These are phyloP conservation scores for Drosophila chauvacae DNA, from an alignment of 1,140 invertebrate species.

Conservation along the genomic window DNA sequence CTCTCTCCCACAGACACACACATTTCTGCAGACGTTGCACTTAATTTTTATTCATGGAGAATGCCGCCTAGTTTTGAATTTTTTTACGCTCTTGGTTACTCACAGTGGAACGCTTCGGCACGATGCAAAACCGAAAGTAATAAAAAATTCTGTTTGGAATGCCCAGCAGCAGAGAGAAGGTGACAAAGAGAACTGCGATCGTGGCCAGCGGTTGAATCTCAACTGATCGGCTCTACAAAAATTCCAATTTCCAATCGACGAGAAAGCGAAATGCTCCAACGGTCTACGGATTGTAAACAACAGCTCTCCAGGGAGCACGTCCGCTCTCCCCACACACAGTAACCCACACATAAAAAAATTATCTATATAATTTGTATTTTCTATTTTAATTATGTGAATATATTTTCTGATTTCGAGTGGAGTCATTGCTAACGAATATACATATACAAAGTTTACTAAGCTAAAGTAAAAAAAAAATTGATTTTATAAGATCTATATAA, in stretches of 20 bases:
- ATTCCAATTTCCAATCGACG: conserved; percentile 72
- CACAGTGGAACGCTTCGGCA: conserved; percentile 19
- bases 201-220: conserved; percentile 64
- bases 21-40: conserved; percentile 23
- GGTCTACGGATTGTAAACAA: conserved; percentile 65
- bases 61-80: not conserved
- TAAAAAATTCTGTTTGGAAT: conserved; percentile 47
- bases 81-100: conserved; percentile 17
- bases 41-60: conserved; percentile 15
- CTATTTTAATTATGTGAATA: not conserved
- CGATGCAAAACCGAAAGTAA: conserved; percentile 19
- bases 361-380: not conserved
- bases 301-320: conserved; percentile 35
- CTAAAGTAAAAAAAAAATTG: not conserved
- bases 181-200: conserved; percentile 42
- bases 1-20: not conserved
- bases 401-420: not conserved
- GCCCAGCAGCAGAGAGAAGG: conserved; percentile 27
- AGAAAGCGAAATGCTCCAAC: conserved; percentile 70
- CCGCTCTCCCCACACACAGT: conserved; percentile 14
- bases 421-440: not conserved
- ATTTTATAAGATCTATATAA: not conserved
- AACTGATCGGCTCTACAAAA: conserved; percentile 42
- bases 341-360: conserved; percentile 11
- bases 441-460: not conserved